A percentile compares a stretch with the other conserved stretches of the same genome.
Conservation (phyloP, 2,888 invertebrate species). For the Catocala sponsa region DNA sequence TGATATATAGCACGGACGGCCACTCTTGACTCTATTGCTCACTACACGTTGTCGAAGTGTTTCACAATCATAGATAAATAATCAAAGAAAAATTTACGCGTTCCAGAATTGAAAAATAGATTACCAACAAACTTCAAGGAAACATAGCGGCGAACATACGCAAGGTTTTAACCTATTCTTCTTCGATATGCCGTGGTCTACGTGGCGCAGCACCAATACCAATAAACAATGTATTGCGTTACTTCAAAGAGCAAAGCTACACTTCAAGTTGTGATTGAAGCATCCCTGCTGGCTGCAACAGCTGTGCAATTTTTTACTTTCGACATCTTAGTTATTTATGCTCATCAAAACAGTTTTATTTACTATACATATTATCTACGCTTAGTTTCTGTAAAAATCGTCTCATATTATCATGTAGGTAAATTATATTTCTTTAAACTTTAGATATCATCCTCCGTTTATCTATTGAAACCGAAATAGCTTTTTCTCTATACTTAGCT, state of each 20-base stretch:
- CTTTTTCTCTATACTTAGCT: too few relatives aligned
- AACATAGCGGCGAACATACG: constrained; percentile 53
- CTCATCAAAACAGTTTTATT: constrained; percentile 44
- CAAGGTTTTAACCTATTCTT: constrained; percentile 64
- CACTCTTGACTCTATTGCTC: constrained; percentile 3
- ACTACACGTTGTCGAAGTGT: constrained; percentile 11
- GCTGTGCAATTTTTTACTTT: constrained; percentile 43
- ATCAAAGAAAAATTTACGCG: constrained; percentile 39
- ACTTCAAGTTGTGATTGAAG: constrained; percentile 72
- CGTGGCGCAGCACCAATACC: constrained; percentile 66
- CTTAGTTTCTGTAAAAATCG: constrained; percentile 24
- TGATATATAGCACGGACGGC: neutral
- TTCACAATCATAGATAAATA: constrained; percentile 35
- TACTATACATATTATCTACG: constrained; percentile 36
- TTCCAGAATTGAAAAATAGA: constrained; percentile 45
- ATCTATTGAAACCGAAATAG: too few relatives aligned
- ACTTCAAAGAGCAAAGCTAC: constrained; percentile 74
- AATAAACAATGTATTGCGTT: constrained; percentile 74
- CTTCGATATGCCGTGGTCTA: constrained; percentile 57
- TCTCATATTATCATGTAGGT: too few relatives aligned
- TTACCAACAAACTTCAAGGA: constrained; percentile 36
- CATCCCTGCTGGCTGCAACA: constrained; percentile 63
- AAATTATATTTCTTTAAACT: too few relatives aligned
- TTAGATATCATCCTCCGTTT: too few relatives aligned
- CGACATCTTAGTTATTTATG: constrained; percentile 39